Evolutionary conservation across 2,113 vertebrate species (phyloP).

Genomic region (Oenanthe oenanthe): DNA sequence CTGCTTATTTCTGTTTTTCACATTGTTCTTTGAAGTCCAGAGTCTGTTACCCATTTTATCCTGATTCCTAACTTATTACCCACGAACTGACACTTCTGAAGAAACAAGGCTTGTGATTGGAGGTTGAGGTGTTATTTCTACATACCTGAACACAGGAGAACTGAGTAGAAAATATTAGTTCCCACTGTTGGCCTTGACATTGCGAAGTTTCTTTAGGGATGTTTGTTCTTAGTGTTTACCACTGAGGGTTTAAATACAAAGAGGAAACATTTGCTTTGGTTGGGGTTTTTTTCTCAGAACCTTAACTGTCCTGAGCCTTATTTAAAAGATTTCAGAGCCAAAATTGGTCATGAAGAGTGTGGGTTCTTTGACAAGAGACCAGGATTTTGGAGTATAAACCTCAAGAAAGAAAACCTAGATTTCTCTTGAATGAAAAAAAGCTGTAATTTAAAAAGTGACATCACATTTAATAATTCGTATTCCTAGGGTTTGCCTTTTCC

Average conservation of each 20-base stretch:
- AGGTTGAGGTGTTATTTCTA: neutral
- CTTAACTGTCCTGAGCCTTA: neutral
- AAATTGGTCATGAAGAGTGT: neutral
- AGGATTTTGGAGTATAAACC: neutral
- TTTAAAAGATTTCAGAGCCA: neutral
- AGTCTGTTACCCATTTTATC: neutral
- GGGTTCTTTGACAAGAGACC: neutral
- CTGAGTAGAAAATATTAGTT: neutral
- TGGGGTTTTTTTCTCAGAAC: neutral
- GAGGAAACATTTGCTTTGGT: neutral
- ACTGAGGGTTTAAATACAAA: neutral
- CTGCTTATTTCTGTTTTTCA: neutral
- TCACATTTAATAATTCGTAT: neutral
- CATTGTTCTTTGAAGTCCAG: neutral
- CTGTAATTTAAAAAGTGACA: neutral
- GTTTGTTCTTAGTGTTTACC: neutral
- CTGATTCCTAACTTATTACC: neutral
- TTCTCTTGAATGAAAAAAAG: neutral
- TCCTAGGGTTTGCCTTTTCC: accelerated
- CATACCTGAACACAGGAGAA: neutral
- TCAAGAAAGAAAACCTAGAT: neutral
- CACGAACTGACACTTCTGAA: neutral
- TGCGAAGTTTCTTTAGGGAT: neutral
- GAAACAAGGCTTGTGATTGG: neutral
- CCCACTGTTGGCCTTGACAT: neutral